phyloP scores from a whole-genome alignment of 2,113 vertebrate genomes.

The Salvelinus sp. region DNA sequence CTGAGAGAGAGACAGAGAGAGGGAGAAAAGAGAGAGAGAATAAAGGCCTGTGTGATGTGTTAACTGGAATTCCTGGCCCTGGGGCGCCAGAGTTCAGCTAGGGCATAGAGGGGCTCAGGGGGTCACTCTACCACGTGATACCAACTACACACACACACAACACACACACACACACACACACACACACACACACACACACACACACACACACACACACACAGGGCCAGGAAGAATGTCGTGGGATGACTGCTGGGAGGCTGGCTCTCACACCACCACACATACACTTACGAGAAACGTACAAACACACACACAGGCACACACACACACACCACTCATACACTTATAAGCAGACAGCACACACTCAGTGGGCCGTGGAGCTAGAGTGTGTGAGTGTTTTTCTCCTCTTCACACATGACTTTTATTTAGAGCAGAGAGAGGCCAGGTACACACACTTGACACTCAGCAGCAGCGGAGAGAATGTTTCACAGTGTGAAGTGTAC shows the following conservation, averaged over 20 bases:
- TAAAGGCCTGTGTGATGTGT: conserved; percentile 68
- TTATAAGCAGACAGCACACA: not conserved
- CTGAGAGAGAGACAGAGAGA: not conserved
- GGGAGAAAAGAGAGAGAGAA: conserved; percentile 31
- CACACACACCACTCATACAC: no score
- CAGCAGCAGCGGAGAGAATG: no score
- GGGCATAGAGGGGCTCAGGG: conserved; percentile 70
- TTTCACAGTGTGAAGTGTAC: no score
- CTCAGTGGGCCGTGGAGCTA: not conserved
- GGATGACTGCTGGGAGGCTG: not conserved
- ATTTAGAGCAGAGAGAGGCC: not conserved
- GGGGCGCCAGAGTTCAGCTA: conserved; percentile 67
- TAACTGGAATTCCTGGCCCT: conserved; percentile 78
- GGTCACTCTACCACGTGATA: conserved; percentile 75
- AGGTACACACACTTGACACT: no score
- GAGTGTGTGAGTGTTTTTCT: conserved; percentile 30
- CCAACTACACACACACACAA: not conserved
- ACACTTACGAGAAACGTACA: no score
- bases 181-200: conserved; percentile 1
- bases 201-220: conserved; percentile 1
- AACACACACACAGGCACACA: not conserved
- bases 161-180: conserved; percentile 13
- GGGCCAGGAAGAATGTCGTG: not conserved
- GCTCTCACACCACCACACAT: not conserved
- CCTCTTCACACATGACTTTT: conserved; percentile 30